Percentiles rank a stretch among this genome's conserved stretches.
Conservation (phyloP, 1,140 invertebrate species). For the Penaeus chinensis region DNA sequence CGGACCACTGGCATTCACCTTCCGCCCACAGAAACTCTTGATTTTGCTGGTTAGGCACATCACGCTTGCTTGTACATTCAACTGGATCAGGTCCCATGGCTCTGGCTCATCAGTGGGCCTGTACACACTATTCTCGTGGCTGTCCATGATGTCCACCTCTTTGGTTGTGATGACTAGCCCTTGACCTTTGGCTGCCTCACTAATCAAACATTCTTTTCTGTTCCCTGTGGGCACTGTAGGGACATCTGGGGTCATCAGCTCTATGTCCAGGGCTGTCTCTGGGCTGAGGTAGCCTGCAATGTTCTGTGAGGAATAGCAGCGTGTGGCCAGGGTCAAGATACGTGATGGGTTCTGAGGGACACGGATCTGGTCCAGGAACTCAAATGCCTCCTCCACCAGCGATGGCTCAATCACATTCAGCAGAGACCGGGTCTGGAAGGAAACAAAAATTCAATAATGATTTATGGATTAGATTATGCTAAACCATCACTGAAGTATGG, state of each 20-base stretch:
- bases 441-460: conserved; percentile 8
- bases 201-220: background rate
- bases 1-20: no score
- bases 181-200: conserved; percentile 18
- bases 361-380: conserved; percentile 81
- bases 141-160: conserved; percentile 56
- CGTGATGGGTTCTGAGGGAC: conserved; percentile 64
- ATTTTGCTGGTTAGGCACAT: conserved; percentile 85
- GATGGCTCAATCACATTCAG: conserved; percentile 85
- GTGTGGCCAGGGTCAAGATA: conserved; percentile 55
- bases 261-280: conserved; percentile 59
- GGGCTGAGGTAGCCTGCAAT: conserved; percentile 61
- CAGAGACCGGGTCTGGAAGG: conserved; percentile 76
- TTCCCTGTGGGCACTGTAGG: conserved; percentile 24
- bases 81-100: conserved; percentile 87
- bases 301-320: conserved; percentile 54
- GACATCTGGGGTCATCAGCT: conserved; percentile 43
- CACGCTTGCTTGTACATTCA: conserved; percentile 90
- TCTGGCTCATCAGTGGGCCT: conserved; percentile 86
- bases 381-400: conserved; percentile 85
- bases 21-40: conserved; percentile 59
- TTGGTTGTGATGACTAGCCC: conserved; percentile 22
- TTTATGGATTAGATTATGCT: background rate
- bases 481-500: no score
- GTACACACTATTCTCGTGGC: conserved; percentile 80